These are phyloP conservation scores for Crypturellus undulatus DNA, from an alignment of 2,113 vertebrate genomes.

Conservation along the genomic window DNA sequence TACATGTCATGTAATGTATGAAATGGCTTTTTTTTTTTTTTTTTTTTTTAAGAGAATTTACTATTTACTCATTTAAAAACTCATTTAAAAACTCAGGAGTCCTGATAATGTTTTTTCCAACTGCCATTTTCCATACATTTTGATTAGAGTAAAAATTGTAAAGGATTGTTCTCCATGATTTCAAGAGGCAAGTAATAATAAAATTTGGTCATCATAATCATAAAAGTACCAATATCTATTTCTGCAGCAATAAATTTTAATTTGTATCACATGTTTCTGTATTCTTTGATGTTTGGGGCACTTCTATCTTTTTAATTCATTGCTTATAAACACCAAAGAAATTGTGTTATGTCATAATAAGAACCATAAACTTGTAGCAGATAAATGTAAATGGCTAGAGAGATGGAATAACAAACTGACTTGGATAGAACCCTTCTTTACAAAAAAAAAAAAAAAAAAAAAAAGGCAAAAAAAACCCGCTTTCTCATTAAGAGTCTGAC, in stretches of 20 bases:
- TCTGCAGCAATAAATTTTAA: neutral
- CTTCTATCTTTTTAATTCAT: neutral
- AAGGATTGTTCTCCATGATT: fast-evolving
- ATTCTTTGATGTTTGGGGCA: neutral
- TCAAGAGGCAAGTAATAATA: neutral
- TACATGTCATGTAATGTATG: too few relatives aligned
- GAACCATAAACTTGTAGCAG: neutral
- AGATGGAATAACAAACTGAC: neutral
- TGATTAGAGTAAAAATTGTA: neutral
- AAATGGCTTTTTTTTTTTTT: neutral
- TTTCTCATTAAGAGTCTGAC: neutral
- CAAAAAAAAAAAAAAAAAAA: neutral
- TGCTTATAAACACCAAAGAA: neutral
- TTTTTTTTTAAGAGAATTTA: neutral
- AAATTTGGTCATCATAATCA: neutral
- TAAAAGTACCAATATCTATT: too few relatives aligned
- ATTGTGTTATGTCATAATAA: neutral
- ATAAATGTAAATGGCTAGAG: neutral
- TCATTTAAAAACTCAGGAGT: neutral
- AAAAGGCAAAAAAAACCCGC: neutral
- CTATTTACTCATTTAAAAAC: neutral
- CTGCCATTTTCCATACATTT: fast-evolving
- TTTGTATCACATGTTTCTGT: neutral
- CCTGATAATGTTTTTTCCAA: too few relatives aligned
- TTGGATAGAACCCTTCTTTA: too few relatives aligned